Base-by-base conservation (phyloP, 2,113 vertebrate genomes). In the Recurvirostra avosetta region DNA sequence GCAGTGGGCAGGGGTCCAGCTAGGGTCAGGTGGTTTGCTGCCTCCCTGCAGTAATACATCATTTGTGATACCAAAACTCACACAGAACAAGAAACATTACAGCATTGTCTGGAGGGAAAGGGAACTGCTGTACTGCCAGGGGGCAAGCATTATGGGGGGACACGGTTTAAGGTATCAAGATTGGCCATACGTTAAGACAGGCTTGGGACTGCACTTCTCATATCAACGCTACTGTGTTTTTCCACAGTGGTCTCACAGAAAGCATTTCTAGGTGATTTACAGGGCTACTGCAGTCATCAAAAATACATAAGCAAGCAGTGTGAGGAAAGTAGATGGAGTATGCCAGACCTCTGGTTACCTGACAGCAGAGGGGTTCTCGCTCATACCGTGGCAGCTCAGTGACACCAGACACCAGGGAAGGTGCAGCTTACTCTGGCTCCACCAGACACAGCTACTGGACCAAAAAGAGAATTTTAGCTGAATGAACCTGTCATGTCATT, bases 231-330 rank as follows among this genome's bases (percentile, higher is more conserved):
- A n/a, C 63, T 72, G 27, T 88, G 43, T 41, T 96, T 92, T 86
- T 68, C 73, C 63, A 38, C 61, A 76, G 26, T 40, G 30, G 45
- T 77, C 26, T 74, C 62, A 16, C 73, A 92, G 86, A 79, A 95
- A 82, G 52, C 36, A 45, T 93, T 85, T 87, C 73, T 43, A 77
- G 85, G 53, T 89, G 63, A 86, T 92, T 85, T 70, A 90, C 59
- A 68, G 82, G 93, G 70, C 47, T 91, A 59, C 75, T 87, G 76
- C 76, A 92, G 90, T 89, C 52, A 86, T 87, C 82, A 94, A 86
- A 95, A 94, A 92, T 85, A 75, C 21, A 29, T 74, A 53, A 81
- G 62, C 70, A 94, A 94, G 71, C 21, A 40, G 52, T 38, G 21
- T 65, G 84, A 82, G 65, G 70, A 45, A 68, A 77, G 59, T 55